Evolutionary conservation across 2,113 vertebrate genomes (phyloP).

Genomic region (Pterocles orientalis): DNA sequence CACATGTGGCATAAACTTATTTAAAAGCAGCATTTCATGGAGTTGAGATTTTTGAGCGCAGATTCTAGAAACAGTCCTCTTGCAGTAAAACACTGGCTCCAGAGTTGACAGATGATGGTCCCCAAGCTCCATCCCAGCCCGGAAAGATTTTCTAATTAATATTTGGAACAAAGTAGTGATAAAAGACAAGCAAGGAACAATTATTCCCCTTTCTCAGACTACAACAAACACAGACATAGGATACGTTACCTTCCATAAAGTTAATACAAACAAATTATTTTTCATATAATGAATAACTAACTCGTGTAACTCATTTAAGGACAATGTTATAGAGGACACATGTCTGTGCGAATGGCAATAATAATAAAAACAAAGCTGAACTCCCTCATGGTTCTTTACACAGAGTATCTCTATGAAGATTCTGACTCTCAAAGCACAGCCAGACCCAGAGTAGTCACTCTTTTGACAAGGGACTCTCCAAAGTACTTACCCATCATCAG

Average conservation of each 20-base stretch:
- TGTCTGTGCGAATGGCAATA: background rate
- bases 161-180: background rate
- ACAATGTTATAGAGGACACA: background rate
- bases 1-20: background rate
- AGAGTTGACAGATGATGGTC: background rate
- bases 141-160: background rate
- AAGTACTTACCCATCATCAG: background rate
- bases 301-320: background rate
- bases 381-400: background rate
- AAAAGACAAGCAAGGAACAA: background rate
- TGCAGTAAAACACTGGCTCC: background rate
- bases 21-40: background rate
- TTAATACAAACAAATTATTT: background rate
- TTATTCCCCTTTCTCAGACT: background rate
- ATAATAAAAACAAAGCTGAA: background rate
- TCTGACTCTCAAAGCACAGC: background rate
- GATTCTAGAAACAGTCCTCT: background rate
- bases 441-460: background rate
- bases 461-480: background rate
- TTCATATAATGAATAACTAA: background rate
- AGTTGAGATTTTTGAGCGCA: background rate
- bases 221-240: background rate
- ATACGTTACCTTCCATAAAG: background rate
- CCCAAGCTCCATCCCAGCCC: background rate
- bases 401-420: background rate